Evolutionary conservation across 2,113 vertebrate genomes (phyloP).

Genomic region (Tyrannus savana): DNA sequence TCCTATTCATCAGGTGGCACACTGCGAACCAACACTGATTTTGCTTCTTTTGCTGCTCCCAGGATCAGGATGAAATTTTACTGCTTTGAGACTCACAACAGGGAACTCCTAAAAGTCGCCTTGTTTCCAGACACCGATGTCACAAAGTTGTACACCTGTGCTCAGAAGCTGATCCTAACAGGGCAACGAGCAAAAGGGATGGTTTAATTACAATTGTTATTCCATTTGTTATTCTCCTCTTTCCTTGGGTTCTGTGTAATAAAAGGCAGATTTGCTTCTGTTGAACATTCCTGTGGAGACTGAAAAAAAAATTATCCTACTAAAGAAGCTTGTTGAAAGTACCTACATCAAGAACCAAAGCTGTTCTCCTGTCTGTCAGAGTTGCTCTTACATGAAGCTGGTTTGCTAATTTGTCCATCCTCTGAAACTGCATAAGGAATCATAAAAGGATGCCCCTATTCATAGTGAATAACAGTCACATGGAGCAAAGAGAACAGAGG

Average conservation of each 20-base stretch:
- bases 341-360: slow-evolving; percentile 45
- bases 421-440: not conserved
- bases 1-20: not conserved
- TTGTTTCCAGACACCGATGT: not conserved
- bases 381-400: slow-evolving; percentile 10
- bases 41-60: not conserved
- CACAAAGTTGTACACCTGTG: not conserved
- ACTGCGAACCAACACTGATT: not conserved
- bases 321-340: slow-evolving; percentile 45
- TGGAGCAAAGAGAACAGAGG: not conserved
- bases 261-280: slow-evolving; percentile 61
- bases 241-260: slow-evolving; percentile 7
- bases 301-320: slow-evolving; percentile 39
- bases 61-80: not conserved
- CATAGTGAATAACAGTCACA: slow-evolving; percentile 8
- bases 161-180: not conserved
- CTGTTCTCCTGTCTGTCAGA: slow-evolving; percentile 5
- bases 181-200: not conserved
- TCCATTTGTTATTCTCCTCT: slow-evolving; percentile 26
- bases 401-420: slow-evolving; percentile 9
- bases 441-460: slow-evolving; percentile 47
- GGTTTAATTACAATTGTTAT: slow-evolving; percentile 11
- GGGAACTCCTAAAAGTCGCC: not conserved
- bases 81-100: not conserved
- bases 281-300: slow-evolving; percentile 47